Percentiles rank a stretch among this genome's conserved stretches.
phyloP scores from a whole-genome alignment of 2,888 invertebrate species.

The Alloscopus bannaensis region DNA sequence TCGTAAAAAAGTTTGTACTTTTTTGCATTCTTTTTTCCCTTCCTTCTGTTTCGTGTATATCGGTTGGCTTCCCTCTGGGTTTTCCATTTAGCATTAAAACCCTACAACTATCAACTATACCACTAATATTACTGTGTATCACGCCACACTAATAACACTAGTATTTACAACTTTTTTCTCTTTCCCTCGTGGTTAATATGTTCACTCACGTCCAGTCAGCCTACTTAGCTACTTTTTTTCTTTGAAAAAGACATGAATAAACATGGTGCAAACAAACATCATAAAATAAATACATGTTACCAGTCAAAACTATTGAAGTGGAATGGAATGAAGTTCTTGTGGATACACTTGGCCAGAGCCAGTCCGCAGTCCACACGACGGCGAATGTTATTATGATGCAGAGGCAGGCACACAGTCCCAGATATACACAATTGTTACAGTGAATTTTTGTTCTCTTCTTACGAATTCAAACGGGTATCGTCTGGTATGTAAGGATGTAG shows the following conservation, averaged over 20 bases:
- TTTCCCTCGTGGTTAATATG: no score
- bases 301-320: slow-evolving; percentile 35
- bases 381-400: no score
- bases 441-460: no score
- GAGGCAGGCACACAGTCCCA: no score
- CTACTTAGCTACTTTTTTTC: slow-evolving; percentile 23
- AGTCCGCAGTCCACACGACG: no score
- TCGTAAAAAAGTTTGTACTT: slow-evolving; percentile 24
- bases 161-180: no score
- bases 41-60: neutral
- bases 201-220: slow-evolving; percentile 21
- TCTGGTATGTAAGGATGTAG: slow-evolving; percentile 12
- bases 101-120: slow-evolving; percentile 1
- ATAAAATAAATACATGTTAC: slow-evolving; percentile 40
- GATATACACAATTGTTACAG: no score
- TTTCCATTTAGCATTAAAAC: slow-evolving; percentile 21
- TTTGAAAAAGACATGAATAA: slow-evolving; percentile 1
- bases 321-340: slow-evolving; percentile 36
- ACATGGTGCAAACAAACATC: slow-evolving; percentile 33
- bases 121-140: neutral
- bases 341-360: no score
- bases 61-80: neutral
- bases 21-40: slow-evolving; percentile 14
- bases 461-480: neutral
- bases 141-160: no score